phyloP scores from a whole-genome alignment of 2,113 vertebrate species.

The Mungos mungo region DNA sequence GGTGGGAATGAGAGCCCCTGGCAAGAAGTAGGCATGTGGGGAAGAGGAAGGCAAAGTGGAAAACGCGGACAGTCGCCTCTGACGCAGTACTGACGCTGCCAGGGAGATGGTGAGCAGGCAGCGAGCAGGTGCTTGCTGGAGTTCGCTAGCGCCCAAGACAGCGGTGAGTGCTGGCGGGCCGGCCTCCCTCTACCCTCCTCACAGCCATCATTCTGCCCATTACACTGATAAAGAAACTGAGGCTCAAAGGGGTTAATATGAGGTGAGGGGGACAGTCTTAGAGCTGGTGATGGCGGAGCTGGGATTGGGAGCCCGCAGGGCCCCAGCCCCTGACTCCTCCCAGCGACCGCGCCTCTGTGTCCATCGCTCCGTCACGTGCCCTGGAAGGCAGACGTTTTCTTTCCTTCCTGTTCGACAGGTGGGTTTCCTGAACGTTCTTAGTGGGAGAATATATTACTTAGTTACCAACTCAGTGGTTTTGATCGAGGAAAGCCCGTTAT shows the following conservation, averaged over 20 bases:
- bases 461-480: background rate
- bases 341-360: accelerated
- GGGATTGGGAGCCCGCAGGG: background rate
- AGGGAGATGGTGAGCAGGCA: too few species aligned
- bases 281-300: background rate
- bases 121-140: background rate
- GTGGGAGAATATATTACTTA: background rate
- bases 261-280: background rate
- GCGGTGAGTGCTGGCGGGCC: background rate
- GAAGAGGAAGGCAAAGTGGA: background rate
- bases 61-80: background rate
- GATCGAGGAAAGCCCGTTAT: background rate
- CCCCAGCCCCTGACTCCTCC: background rate
- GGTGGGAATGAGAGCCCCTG: background rate
- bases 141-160: background rate
- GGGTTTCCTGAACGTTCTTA: background rate
- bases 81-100: background rate
- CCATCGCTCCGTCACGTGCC: too few species aligned
- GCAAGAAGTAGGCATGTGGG: background rate
- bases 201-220: too few species aligned
- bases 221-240: background rate
- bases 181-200: background rate
- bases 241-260: background rate
- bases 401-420: background rate
- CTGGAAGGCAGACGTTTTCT: background rate